Evolutionary conservation across 2,888 invertebrate species (phyloP), one percentile per base, ranked within the genome.

Genomic region (Stramonita haemastoma): DNA sequence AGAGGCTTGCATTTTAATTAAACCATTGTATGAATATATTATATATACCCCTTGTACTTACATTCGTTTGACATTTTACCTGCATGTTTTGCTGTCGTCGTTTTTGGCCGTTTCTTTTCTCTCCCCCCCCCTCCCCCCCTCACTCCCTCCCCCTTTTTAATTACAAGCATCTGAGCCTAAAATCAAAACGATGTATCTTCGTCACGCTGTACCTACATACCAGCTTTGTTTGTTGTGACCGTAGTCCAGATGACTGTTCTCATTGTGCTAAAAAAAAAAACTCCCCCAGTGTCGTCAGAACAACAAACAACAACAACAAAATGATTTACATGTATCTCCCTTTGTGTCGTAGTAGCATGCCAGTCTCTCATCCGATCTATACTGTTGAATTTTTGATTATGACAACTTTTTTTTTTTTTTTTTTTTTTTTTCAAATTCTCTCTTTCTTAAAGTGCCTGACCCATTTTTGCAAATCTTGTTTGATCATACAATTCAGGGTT

Each of bases 381-480:
- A 19, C 19, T 57, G 81, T 46, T 83, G 46, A 83, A 26, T 83
- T 36, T 57, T 29, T 5, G 8, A 56, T 57, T 26, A 19, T 60
- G 29, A 19, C 60, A 34, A 85, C 26, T 46, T 83, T 83, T n/a
- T 77, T 22, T 22, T n/a, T 26, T 77, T 36, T 79, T 32, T 32
- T 83, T 36, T 83, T 26, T 83, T 36, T 46, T 46, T 83, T 22
- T 46, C 22, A 32, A n/a, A 81, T 56, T 83, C 11, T 85, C 22
- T 86, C 60, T 60, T n/a, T 34, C 29, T 86, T 66, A 17, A 86
- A 86, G 86, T 86, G 86, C 86, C 86, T 86, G 86, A 66, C 86
- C 86, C 86, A 86, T 86, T 86, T 86, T 86, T 86, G 60, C 60
- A 60, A 83, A 60, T 86, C 86, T 86, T 86, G 86, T 86, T 86